These are phyloP conservation scores for Pygoscelis adeliae DNA, from an alignment of 2,113 vertebrate genomes.

Conservation along the genomic window DNA sequence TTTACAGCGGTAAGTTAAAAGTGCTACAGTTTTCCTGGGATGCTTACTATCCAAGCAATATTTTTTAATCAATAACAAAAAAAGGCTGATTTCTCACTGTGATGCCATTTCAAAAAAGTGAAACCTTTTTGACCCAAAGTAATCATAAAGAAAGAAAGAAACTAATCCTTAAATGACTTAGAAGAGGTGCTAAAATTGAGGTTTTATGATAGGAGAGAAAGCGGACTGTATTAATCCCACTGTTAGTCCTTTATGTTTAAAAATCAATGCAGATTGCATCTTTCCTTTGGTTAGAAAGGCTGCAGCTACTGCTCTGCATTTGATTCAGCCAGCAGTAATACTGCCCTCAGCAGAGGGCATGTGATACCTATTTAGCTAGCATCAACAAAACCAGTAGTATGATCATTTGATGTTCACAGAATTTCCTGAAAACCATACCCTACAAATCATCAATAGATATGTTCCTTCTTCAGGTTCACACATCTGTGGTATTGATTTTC, in stretches of 20 bases:
- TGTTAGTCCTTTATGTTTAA: neutral
- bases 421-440: conserved; percentile 22
- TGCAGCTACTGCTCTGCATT: neutral
- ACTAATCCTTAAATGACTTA: neutral
- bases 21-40: neutral
- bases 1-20: neutral
- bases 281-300: neutral
- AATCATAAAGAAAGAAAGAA: neutral
- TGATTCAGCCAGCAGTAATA: conserved; percentile 34
- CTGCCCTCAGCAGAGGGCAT: neutral
- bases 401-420: conserved; percentile 18
- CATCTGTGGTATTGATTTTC: neutral
- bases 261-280: neutral
- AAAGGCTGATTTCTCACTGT: neutral
- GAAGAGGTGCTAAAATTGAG: neutral
- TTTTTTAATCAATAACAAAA: neutral
- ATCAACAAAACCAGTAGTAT: conserved; percentile 16
- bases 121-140: neutral
- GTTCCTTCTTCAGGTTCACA: neutral
- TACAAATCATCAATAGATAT: conserved; percentile 22
- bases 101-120: neutral
- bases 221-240: neutral
- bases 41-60: neutral
- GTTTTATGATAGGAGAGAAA: neutral
- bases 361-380: conserved; percentile 12